Evolutionary conservation across 2,888 invertebrate genomes (phyloP), one percentile per base, ranked within the genome.

Genomic region (Pollenia labialis): DNA sequence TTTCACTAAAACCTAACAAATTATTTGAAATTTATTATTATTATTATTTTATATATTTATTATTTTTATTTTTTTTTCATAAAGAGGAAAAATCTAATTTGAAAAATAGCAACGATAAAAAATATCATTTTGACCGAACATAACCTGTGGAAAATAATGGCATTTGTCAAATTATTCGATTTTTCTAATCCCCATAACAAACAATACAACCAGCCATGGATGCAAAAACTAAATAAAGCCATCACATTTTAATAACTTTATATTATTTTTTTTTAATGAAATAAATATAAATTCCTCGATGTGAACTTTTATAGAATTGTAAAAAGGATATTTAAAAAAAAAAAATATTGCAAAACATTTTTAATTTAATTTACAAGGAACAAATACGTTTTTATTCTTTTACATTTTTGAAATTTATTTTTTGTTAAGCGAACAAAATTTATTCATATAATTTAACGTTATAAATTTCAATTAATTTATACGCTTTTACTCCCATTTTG

Each of bases 401-500:
- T 18, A 18, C 44, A 44, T 64, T 1, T 64, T 60, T 66, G 14
- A 48, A 50, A 66, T 11, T 23, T 66, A 48, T 23, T 12, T 50
- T 32, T 64, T 16, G 16, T 16, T 46, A 32, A 32, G 32, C 12
- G 23, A n/a, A 32, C 16, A 11, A 16, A 60, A 44, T 74, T 60
- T 54, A 50, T 60, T 60, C 74, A 74, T 60, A 4, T 18, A 60
- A 74, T 40, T 60, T 40, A 74, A 40, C 48, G 50, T 74, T 40
- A 60, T 74, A 60, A 60, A 60, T 74, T 74, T 74, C 71, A 71
- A 56, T 71, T 71, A 44, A 60, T 74, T 60, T 74, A 74, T 60
- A 74, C 56, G n/a, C 58, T 44, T 23, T 60, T 74, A 46, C 58
- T 58, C 58, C 46, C 60, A 60, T 60, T 74, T 46, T 46, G 46